Base-by-base conservation (phyloP, 2,113 vertebrate species). In the Ictidomys tridecemlineatus region DNA sequence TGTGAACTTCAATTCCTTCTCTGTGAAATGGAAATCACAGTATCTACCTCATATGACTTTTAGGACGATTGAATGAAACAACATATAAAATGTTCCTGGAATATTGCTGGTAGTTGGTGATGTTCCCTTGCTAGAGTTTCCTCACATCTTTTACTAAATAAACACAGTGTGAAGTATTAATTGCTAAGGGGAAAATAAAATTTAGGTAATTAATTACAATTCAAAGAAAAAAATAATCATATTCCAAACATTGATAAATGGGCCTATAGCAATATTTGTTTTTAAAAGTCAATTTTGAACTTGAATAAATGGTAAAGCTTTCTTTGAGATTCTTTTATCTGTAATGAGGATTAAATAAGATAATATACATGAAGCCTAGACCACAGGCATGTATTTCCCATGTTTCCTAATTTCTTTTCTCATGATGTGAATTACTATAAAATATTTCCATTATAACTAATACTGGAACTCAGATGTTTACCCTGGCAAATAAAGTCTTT, bases 251-350 rank as follows among this genome's bases (percentile, higher is more conserved):
- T 67, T 74, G 8, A 37, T 73, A 72, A 34, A 34, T 85, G 22
- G 51, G 72, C 13, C 84, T 88, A 24, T 20, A 56, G 24, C 2
- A 96, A 24, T 72, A 26, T 37, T 26, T 86, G 72, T 51, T 48
- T 63, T 17, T 37, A 72, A 79, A 89, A 85, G 58, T 76, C 51
- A 0, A 34, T 87, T 96, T 94, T 51, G 73, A 94, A 80, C 67
- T 22, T 45, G 34, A 4, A 32, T 80, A 63, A 87, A 72, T 3
- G 61, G n/a, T 34, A 78, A 61, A 3, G 12, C 14, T 91, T 70
- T n/a, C 34, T 42, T 70, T 70, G 39, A 93, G 7, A 5, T 37
- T 72, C 48, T 58, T 51, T 89, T 0, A 17, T 94, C 10, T 65
- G 69, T 39, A 45, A 85, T 73, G 39, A 80, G 61, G 30, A 91